Conservation (phyloP, 2,797 vertebrate species). For the Fratercula arctica region DNA sequence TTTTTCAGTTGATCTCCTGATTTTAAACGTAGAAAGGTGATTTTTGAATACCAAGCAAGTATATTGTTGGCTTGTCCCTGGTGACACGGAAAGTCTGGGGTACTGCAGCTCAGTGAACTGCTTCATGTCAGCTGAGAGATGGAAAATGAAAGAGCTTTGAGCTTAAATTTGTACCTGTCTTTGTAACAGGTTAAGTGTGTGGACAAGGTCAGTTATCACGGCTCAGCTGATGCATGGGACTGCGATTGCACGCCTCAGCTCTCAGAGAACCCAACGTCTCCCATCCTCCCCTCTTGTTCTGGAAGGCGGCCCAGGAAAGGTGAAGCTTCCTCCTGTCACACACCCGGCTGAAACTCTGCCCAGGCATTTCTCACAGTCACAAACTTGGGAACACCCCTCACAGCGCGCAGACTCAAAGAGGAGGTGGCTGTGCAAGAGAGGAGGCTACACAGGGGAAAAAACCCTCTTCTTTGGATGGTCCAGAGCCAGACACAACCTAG, state of each 20-base stretch:
- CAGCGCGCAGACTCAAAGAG: not conserved
- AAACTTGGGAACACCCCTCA: not conserved
- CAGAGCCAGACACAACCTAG: not conserved
- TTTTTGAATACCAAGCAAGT: not conserved
- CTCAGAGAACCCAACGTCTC: not conserved
- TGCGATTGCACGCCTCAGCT: not conserved
- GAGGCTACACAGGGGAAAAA: not conserved
- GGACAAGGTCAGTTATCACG: conserved; percentile 27
- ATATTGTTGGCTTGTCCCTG: not conserved
- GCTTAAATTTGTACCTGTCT: conserved; percentile 41
- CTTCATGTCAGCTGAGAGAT: not conserved
- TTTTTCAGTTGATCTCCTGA: conserved; percentile 2
- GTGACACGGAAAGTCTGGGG: not conserved
- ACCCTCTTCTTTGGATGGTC: not conserved
- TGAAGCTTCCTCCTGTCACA: not conserved
- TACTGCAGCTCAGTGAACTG: conserved; percentile 14
- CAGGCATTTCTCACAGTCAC: not conserved
- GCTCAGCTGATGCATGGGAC: conserved; percentile 12
- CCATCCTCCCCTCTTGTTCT: not conserved
- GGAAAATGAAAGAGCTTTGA: not conserved
- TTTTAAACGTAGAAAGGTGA: not conserved
- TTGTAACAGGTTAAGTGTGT: not conserved
- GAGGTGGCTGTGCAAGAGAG: not conserved
- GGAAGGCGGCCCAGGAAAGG: accelerated
- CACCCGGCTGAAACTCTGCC: not conserved